Conservation (phyloP, 2,888 invertebrate genomes). For the Gari tellinella region DNA sequence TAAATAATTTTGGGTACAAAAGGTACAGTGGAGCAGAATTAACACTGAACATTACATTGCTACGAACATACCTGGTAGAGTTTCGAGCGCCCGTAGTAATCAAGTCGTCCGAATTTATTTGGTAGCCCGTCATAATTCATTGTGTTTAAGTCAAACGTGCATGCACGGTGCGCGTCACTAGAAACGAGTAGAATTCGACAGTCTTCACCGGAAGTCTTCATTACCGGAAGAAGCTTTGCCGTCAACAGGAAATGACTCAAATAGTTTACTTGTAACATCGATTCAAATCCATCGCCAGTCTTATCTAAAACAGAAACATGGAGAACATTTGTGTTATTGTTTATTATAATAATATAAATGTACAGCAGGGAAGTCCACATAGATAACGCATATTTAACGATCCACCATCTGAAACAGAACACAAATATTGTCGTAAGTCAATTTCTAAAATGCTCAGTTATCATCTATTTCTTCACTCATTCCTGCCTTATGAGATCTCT, state of each 20-base stretch:
- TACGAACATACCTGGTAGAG: slow-evolving; percentile 60
- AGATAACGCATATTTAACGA: too few relatives aligned
- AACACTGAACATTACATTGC: neutral
- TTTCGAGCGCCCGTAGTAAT: slow-evolving; percentile 66
- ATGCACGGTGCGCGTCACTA: slow-evolving; percentile 58
- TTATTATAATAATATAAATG: too few relatives aligned
- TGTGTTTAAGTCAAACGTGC: slow-evolving; percentile 46
- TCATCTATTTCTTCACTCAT: too few relatives aligned
- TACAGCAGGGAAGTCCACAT: too few relatives aligned
- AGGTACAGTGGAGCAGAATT: neutral
- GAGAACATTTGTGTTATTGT: too few relatives aligned
- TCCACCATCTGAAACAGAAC: too few relatives aligned
- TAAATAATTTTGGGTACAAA: neutral
- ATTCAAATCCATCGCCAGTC: slow-evolving; percentile 65
- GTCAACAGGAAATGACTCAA: slow-evolving; percentile 68
- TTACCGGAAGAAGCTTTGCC: slow-evolving; percentile 63
- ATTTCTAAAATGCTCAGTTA: too few relatives aligned
- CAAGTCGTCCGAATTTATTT: slow-evolving; percentile 45
- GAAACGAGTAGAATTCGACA: slow-evolving; percentile 64
- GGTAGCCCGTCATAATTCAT: slow-evolving; percentile 53
- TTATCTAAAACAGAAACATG: too few relatives aligned
- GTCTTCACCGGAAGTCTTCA: slow-evolving; percentile 65
- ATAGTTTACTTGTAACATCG: slow-evolving; percentile 69
- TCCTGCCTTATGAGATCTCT: too few relatives aligned
- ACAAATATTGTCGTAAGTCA: too few relatives aligned